phyloP scores from a whole-genome alignment of 2,797 vertebrate species.

The Argyrosomus regius region DNA sequence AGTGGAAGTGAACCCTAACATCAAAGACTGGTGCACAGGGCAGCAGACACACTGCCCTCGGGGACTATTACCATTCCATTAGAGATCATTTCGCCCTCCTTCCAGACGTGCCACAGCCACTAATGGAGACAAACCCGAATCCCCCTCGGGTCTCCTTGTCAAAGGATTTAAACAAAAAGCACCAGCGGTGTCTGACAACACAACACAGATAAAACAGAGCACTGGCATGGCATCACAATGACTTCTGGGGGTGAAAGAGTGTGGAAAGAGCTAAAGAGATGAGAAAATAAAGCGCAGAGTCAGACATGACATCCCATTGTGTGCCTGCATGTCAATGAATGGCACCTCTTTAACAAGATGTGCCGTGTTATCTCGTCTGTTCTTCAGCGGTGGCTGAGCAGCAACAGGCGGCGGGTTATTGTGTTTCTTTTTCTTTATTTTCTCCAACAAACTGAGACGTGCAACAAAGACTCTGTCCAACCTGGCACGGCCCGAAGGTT shows the following conservation, averaged over 20 bases:
- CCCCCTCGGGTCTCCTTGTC: constrained; percentile 49
- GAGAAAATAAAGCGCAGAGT: constrained; percentile 18
- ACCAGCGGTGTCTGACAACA: constrained; percentile 21
- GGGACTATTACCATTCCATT: constrained; percentile 68
- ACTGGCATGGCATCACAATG: constrained; percentile 24
- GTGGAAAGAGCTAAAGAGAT: constrained; percentile 18
- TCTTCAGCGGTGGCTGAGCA: neutral
- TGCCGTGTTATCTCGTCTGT: neutral
- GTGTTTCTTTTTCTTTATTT: constrained; percentile 3
- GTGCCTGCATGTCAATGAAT: constrained; percentile 17
- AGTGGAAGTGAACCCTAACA: constrained; percentile 38
- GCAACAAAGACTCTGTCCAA: constrained; percentile 17
- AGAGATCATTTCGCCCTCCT: constrained; percentile 60
- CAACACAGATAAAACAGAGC: constrained; percentile 39
- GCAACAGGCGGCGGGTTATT: neutral
- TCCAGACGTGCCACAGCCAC: constrained; percentile 47
- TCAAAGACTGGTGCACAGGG: constrained; percentile 39
- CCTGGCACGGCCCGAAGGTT: constrained; percentile 15
- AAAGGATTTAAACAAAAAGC: constrained; percentile 56
- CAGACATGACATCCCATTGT: constrained; percentile 10
- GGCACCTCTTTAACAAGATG: constrained; percentile 10
- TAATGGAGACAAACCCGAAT: constrained; percentile 68
- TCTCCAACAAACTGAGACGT: constrained; percentile 9
- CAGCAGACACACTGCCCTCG: constrained; percentile 27
- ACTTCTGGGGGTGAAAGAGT: constrained; percentile 6